Conservation (phyloP, 2,113 vertebrate genomes). For the Dipodomys merriami region DNA sequence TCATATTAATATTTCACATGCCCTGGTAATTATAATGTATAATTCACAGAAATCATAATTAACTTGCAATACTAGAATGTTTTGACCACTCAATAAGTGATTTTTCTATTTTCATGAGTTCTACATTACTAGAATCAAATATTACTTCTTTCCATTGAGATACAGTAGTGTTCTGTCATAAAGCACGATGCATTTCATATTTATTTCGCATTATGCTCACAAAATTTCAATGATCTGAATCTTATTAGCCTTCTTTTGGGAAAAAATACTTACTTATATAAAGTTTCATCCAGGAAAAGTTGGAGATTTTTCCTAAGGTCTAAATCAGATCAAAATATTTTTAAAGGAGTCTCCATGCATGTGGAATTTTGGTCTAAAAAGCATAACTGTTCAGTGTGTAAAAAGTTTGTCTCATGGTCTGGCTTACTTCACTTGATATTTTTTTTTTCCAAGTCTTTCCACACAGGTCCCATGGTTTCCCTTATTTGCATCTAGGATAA, state of each 20-base stretch:
- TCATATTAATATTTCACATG: slow-evolving; percentile 17
- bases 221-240: background rate
- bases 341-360: background rate
- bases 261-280: background rate
- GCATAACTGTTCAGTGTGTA: too few species aligned
- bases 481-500: too few species aligned
- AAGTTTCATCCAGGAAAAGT: background rate
- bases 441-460: too few species aligned
- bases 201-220: slow-evolving; percentile 23
- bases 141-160: background rate
- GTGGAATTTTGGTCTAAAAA: background rate
- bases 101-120: slow-evolving; percentile 29
- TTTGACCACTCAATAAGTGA: slow-evolving; percentile 3
- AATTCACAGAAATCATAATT: slow-evolving; percentile 58
- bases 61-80: slow-evolving; percentile 49
- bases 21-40: slow-evolving; percentile 60
- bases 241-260: slow-evolving; percentile 25
- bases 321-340: background rate
- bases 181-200: background rate
- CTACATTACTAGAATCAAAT: slow-evolving; percentile 6
- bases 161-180: background rate
- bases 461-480: too few species aligned
- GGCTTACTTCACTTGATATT: too few species aligned
- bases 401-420: too few species aligned
- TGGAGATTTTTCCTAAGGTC: background rate